Evolutionary conservation across 2,888 invertebrate species (phyloP).

Genomic region (Fragum whitleyi): DNA sequence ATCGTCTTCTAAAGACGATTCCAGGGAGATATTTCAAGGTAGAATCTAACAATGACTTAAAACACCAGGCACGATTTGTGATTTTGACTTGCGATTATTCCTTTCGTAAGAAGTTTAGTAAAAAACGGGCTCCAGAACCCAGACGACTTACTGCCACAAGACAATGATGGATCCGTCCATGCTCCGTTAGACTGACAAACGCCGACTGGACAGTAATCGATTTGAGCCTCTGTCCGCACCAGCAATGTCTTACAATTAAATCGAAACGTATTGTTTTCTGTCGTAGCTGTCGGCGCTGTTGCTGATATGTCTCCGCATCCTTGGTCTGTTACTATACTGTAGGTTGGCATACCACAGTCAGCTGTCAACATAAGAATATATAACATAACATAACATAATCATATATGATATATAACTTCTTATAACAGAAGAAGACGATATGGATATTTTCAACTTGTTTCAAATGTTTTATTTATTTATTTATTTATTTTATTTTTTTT

Average conservation of each 20-base stretch:
- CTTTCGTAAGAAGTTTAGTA: too few species aligned
- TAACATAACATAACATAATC: too few species aligned
- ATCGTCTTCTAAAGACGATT: too few species aligned
- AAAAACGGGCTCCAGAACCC: too few species aligned
- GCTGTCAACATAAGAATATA: slow-evolving; percentile 13
- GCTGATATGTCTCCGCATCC: slow-evolving; percentile 7
- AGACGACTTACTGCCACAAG: slow-evolving; percentile 35
- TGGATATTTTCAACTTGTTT: too few species aligned
- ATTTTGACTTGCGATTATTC: too few species aligned
- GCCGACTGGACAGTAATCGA: slow-evolving; percentile 46
- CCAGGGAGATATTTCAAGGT: too few species aligned
- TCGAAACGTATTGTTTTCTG: not conserved
- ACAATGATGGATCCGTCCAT: slow-evolving; percentile 30
- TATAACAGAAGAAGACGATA: too few species aligned
- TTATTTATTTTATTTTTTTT: too few species aligned
- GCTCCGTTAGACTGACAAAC: slow-evolving; percentile 27
- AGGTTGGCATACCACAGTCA: slow-evolving; percentile 29
- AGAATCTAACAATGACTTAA: too few species aligned
- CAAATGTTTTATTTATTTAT: not conserved
- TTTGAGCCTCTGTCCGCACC: slow-evolving; percentile 22
- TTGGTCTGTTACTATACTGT: slow-evolving; percentile 29
- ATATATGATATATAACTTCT: too few species aligned
- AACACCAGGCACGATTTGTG: too few species aligned
- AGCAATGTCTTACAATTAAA: slow-evolving; percentile 29
- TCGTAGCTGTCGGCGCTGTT: not conserved